Percentiles rank a stretch among this genome's conserved stretches.
phyloP scores from a whole-genome alignment of 1,140 invertebrate species.

The Drosophila trapezifrons region DNA sequence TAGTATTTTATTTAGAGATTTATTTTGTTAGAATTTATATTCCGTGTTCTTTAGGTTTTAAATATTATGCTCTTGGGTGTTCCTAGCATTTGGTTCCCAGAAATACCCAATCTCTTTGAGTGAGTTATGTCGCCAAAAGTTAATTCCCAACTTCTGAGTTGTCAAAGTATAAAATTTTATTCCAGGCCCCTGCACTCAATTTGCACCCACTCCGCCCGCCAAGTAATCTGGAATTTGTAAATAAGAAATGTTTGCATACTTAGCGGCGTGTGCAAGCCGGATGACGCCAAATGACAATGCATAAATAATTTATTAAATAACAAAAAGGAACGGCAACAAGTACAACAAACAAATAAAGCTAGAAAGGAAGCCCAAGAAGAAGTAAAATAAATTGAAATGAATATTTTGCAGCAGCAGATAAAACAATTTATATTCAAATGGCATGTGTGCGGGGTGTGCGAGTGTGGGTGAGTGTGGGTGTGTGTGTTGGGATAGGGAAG shows the following conservation, averaged over 20 bases:
- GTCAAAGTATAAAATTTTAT: conserved; percentile 26
- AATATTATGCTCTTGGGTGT: neutral
- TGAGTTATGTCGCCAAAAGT: conserved; percentile 6
- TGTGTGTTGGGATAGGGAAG: conserved; percentile 16
- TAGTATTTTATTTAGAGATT: neutral
- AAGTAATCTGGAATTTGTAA: conserved; percentile 44
- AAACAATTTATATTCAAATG: conserved; percentile 83
- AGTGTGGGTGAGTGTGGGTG: conserved; percentile 18
- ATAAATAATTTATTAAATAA: conserved; percentile 82
- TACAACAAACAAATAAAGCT: conserved; percentile 15
- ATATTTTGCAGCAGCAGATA: conserved; percentile 77
- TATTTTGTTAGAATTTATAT: neutral
- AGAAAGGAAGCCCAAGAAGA: conserved; percentile 8
- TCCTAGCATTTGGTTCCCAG: neutral
- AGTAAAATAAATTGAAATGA: conserved; percentile 80
- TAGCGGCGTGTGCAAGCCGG: conserved; percentile 55
- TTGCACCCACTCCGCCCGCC: neutral
- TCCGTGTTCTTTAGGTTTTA: neutral
- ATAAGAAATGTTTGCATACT: conserved; percentile 52
- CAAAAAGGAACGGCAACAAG: conserved; percentile 32
- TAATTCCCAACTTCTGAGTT: conserved; percentile 28
- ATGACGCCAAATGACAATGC: conserved; percentile 58
- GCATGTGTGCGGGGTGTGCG: conserved; percentile 44
- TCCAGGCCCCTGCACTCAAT: neutral
- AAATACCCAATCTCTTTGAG: neutral